Conservation (phyloP, 1,140 invertebrate genomes). For the roundworm (Caenorhabditis elegans) region WBcel235 BX284605.5:6482001-6482500, state of each 20-base stretch:
- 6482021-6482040: too few species aligned
- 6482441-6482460: not conserved
- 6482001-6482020: not conserved
- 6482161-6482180: not conserved
- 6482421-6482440: not conserved
- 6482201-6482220: not conserved
- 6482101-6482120: too few species aligned
- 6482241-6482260: conserved; percentile 25
- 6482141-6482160: conserved; percentile 11
- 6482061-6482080: too few species aligned
- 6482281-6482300: conserved; percentile 27
- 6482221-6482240: not conserved
- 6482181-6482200: not conserved
- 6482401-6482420: conserved; percentile 25
- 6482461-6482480: conserved; percentile 19
- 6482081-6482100: not conserved
- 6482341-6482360: conserved; percentile 27
- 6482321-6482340: conserved; percentile 9
- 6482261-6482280: conserved; percentile 18
- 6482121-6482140: conserved; percentile 3
- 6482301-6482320: not conserved
- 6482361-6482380: not conserved
- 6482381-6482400: conserved; percentile 11
- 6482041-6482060: too few species aligned
- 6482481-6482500: not conserved